A percentile compares a stretch with the other conserved stretches of the same genome.
Evolutionary conservation across 2,113 vertebrate species (phyloP).

Genomic region (Perognathus longimembris): DNA sequence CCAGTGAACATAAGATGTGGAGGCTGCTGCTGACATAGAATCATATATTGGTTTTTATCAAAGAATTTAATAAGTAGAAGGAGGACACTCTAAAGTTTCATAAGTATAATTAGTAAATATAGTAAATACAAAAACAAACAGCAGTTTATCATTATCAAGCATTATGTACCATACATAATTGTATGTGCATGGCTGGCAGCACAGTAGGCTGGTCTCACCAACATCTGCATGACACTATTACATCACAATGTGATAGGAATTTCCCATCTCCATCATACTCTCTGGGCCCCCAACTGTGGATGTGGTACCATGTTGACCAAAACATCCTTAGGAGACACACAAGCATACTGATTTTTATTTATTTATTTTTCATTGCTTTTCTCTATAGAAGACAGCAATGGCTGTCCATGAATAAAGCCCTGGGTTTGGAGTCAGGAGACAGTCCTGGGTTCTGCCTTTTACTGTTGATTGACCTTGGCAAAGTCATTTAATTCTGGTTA

Average conservation of each 20-base stretch:
- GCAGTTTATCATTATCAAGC: neutral
- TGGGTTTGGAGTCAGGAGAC: neutral
- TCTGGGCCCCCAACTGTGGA: neutral
- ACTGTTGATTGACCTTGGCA: neutral
- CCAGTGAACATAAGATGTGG: neutral
- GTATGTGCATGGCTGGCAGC: neutral
- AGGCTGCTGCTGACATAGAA: neutral
- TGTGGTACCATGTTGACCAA: neutral
- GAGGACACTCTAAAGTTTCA: neutral
- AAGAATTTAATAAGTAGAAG: neutral
- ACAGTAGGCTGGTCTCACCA: neutral
- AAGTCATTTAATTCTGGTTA: conserved; percentile 27
- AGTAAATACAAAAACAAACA: neutral
- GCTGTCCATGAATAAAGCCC: neutral
- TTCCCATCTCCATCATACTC: neutral
- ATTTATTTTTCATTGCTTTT: neutral
- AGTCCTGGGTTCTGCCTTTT: neutral
- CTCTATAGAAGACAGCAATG: neutral
- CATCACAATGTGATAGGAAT: neutral
- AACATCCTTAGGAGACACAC: neutral
- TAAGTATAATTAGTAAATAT: neutral
- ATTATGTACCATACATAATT: neutral
- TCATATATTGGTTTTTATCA: neutral
- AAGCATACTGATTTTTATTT: neutral
- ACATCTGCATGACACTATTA: neutral